A percentile compares a stretch with the other conserved stretches of the same genome.
These are phyloP conservation scores for Benthosema pterotum DNA, from an alignment of 2,797 vertebrate species.

Conservation along the genomic window DNA sequence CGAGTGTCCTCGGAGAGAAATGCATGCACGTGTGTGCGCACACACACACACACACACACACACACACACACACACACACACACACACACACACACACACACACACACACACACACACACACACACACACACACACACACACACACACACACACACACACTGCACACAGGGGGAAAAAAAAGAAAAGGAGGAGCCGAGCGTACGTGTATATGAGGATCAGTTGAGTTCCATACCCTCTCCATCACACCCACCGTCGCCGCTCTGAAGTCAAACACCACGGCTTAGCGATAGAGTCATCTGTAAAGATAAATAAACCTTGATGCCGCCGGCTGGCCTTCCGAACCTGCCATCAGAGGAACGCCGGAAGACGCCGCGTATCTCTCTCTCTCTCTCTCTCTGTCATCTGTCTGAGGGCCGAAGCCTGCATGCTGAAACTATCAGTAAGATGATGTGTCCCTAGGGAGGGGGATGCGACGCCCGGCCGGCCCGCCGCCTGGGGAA, in stretches of 20 bases:
- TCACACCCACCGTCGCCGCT: conserved; percentile 62
- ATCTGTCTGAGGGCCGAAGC: conserved; percentile 70
- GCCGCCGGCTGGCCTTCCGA: conserved; percentile 57
- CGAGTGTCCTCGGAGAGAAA: conserved; percentile 14
- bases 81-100: conserved; percentile 15
- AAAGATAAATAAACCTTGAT: conserved; percentile 73
- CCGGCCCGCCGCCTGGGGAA: conserved; percentile 63
- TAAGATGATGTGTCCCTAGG: conserved; percentile 75
- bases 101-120: neutral
- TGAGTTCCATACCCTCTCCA: conserved; percentile 55
- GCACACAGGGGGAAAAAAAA: neutral
- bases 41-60: conserved; percentile 15
- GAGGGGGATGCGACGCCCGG: too few species aligned
- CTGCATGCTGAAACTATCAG: conserved; percentile 68
- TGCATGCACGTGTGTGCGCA: too few species aligned
- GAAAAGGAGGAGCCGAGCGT: conserved; percentile 11
- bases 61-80: neutral
- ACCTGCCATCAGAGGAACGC: conserved; percentile 61
- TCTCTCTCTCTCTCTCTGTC: conserved; percentile 51
- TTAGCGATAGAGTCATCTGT: conserved; percentile 68
- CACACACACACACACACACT: conserved; percentile 18
- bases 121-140: neutral
- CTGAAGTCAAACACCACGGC: conserved; percentile 67
- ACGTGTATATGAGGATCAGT: conserved; percentile 49
- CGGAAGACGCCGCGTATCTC: conserved; percentile 44